These are phyloP conservation scores for Myotis myotis DNA, from an alignment of 2,797 vertebrate genomes.

Conservation along the genomic window DNA sequence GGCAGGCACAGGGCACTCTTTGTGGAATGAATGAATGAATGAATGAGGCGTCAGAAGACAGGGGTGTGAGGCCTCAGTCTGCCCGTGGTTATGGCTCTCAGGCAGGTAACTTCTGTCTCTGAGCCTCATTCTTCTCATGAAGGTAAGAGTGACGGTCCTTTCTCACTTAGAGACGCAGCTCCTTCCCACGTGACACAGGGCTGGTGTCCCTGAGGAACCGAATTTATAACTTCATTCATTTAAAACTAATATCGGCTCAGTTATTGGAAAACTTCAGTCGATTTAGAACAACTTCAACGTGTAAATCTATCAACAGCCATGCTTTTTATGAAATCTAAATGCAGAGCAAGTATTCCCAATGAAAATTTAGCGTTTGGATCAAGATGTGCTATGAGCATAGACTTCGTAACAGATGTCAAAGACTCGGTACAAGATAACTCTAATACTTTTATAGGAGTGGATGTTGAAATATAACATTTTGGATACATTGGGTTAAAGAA, in stretches of 20 bases:
- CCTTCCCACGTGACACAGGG: not conserved
- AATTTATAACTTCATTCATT: not conserved
- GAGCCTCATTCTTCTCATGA: not conserved
- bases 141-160: not conserved
- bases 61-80: not conserved
- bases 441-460: constrained; percentile 19
- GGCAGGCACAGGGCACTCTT: not conserved
- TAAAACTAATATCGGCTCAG: not conserved
- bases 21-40: not conserved
- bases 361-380: constrained; percentile 12
- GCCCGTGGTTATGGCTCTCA: not conserved
- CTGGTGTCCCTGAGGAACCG: not conserved
- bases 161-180: not conserved
- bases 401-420: not conserved
- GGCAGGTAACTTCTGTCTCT: not conserved
- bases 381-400: not conserved
- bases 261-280: constrained; percentile 21
- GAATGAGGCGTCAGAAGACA: not conserved
- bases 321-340: constrained; percentile 33
- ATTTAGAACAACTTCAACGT: not conserved
- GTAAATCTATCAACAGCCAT: not conserved
- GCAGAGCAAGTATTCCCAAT: not conserved
- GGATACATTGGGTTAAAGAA: not conserved
- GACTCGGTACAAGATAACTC: not conserved
- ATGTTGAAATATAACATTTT: constrained; percentile 19